Conservation (phyloP, 2,797 vertebrate species). For the Dallia pectoralis region DNA sequence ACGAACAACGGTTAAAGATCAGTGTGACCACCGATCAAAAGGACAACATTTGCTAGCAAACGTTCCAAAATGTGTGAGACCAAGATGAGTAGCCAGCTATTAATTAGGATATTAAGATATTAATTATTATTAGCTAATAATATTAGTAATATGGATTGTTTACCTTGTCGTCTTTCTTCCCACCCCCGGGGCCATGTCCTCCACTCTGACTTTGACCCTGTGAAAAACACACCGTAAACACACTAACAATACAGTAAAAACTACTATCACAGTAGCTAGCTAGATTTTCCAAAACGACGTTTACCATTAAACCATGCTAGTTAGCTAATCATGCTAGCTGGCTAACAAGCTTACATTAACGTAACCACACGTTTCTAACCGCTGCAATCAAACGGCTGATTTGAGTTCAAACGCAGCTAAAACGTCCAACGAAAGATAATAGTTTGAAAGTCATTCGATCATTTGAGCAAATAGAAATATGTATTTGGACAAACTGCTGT, state of each 20-base stretch:
- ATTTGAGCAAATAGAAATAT: not conserved
- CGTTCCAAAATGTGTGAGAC: not conserved
- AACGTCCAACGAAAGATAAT: not conserved
- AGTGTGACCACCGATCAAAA: not conserved
- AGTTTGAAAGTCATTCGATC: not conserved
- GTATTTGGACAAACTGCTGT: conserved; percentile 4
- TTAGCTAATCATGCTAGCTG: not conserved
- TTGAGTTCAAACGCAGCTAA: not conserved
- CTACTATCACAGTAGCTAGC: not conserved
- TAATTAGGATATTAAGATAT: too few relatives aligned
- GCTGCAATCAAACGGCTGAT: not conserved
- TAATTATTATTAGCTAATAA: too few relatives aligned
- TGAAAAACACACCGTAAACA: conserved; percentile 1
- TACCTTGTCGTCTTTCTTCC: conserved; percentile 99
- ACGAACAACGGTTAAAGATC: not conserved
- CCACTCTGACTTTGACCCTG: conserved; percentile 98
- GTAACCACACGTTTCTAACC: not conserved
- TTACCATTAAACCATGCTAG: too few relatives aligned
- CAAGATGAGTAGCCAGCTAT: not conserved
- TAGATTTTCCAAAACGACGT: too few relatives aligned
- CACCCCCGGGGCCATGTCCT: conserved; percentile 94
- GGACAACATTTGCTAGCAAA: not conserved
- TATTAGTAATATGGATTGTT: conserved; percentile 28
- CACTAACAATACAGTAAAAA: not conserved
- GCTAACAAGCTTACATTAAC: too few relatives aligned